Evolutionary conservation across 2,113 vertebrate species (phyloP).

Genomic region (Cromileptes altivelis): DNA sequence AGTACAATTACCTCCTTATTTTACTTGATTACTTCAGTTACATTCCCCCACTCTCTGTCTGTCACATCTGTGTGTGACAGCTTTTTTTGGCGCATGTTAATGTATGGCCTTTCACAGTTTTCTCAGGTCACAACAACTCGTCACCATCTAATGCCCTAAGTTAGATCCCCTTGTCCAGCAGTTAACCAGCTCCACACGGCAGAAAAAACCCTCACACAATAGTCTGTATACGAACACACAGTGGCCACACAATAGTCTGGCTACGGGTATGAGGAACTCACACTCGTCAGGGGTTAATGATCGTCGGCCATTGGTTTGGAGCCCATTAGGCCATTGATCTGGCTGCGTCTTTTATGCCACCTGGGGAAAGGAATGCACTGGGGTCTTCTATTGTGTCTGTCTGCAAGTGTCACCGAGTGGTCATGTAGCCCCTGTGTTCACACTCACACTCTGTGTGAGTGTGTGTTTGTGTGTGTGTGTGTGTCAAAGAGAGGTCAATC

Average conservation of each 20-base stretch:
- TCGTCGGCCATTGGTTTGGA: constrained; percentile 60
- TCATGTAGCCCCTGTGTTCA: constrained; percentile 46
- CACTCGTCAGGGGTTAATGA: constrained; percentile 73
- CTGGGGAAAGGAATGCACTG: constrained; percentile 76
- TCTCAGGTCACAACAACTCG: constrained; percentile 13
- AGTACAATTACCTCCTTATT: not conserved
- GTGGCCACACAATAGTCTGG: constrained; percentile 66
- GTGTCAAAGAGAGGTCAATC: constrained; percentile 67
- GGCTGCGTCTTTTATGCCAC: constrained; percentile 72
- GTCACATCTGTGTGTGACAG: not conserved
- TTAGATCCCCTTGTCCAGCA: constrained; percentile 45
- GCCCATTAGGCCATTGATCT: constrained; percentile 76
- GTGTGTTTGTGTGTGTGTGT: constrained; percentile 40
- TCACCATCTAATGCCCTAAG: constrained; percentile 20
- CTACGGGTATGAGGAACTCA: constrained; percentile 33
- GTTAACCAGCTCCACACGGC: constrained; percentile 69
- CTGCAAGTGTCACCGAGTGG: constrained; percentile 60
- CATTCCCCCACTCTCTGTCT: not conserved
- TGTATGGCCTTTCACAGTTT: constrained; percentile 18
- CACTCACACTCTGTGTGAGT: too few species aligned
- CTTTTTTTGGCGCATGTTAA: not conserved
- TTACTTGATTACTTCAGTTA: not conserved
- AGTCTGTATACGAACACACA: constrained; percentile 40
- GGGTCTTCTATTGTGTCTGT: constrained; percentile 69
- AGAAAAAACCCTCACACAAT: constrained; percentile 38